Evolutionary conservation across 2,113 vertebrate species (phyloP).

Genomic region (Lonchura striata): DNA sequence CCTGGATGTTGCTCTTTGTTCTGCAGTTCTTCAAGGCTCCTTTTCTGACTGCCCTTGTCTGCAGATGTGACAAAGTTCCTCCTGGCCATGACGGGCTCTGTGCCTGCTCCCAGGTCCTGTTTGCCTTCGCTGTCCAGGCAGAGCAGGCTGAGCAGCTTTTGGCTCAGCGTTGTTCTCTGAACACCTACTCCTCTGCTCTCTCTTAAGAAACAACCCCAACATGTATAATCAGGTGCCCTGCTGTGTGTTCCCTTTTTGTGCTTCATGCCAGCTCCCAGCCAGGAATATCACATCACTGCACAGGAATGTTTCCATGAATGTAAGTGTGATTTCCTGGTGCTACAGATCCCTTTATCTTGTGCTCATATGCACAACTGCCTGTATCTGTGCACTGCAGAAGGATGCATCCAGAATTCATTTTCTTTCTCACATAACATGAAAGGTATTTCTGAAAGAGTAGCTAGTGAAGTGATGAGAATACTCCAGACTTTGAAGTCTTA

Average conservation of each 20-base stretch:
- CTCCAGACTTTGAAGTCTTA: slow-evolving; percentile 4
- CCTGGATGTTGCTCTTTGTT: background rate
- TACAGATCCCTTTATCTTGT: background rate
- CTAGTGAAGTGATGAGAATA: slow-evolving; percentile 11
- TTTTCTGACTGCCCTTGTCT: background rate
- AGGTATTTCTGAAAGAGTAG: slow-evolving; percentile 21
- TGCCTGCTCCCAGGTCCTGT: background rate
- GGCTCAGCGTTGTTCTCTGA: background rate
- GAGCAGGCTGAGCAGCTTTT: background rate
- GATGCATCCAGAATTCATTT: slow-evolving; percentile 23
- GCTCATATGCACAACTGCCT: background rate
- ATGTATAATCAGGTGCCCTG: background rate
- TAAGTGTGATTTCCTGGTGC: background rate
- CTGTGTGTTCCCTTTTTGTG: background rate
- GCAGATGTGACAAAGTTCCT: background rate
- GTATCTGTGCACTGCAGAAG: slow-evolving; percentile 14
- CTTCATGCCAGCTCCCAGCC: background rate
- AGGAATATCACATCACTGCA: background rate
- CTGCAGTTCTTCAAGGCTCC: background rate
- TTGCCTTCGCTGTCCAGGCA: background rate
- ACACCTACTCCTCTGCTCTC: background rate
- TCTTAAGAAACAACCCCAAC: background rate
- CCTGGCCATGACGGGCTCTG: accelerated
- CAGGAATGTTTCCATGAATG: background rate
- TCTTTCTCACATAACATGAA: slow-evolving; percentile 4